Base-by-base conservation (phyloP, 1,140 invertebrate species). In the Hycleus phaleratus region DNA sequence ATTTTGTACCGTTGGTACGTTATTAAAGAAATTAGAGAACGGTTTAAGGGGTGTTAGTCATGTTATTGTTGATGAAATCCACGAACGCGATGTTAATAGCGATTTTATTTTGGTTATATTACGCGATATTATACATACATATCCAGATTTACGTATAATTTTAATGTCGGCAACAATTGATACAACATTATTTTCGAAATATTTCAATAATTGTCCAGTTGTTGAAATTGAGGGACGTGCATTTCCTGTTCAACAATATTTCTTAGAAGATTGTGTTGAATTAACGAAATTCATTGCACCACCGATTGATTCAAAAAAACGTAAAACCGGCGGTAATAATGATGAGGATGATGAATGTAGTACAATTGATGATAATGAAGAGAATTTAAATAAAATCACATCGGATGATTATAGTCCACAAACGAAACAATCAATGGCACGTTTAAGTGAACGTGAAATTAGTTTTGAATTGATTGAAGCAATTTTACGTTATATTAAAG, bases 121-220 rank as follows among this genome's bases (percentile, higher is more conserved):
- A 0, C 79, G 93, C 25, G 93, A 98, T 71, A 94, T 97, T 85
- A 83, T 97, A 1, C 85, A 88, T 56, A 85, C 85, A 0, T 95
- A 93, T 72, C 90, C 90, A 0, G 90, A 96, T 67, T 71, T 98
- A 9, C 81, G 92, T 55, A 82, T 99, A 4, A 93, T 99, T 66
- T 80, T 98, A 18, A 98, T 99, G 95, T 97, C 94, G 4, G 96
- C 97, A 3, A 97, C 96, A 0, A 92, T 98, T 54, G 93, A 97
- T 67, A 93, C 90, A 0, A 83, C 87, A 0, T 78, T 96, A 0
- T 98, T 99, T 73, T 84, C 86, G 3, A 77, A 85, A 8, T 98
- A 98, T 74, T 98, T 98, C 74, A 88, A 88, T 53, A 80, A 88
- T 57, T 95, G 93, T 74, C 91, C 91, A 1, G 84, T 92, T 0